phyloP scores from a whole-genome alignment of 2,888 invertebrate species.

The Acanthosepion esculentum region DNA sequence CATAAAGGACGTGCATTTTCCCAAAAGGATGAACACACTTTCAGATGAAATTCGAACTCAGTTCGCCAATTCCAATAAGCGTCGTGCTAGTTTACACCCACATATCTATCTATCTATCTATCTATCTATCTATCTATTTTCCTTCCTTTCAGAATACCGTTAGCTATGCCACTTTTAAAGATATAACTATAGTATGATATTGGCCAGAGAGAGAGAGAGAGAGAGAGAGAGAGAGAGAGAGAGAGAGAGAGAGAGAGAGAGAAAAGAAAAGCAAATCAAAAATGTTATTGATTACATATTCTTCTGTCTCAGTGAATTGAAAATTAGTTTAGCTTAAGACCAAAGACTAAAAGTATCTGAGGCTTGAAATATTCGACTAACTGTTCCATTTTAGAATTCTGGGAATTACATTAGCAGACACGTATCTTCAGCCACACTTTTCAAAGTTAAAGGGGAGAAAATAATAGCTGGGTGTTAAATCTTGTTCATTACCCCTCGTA shows the following conservation, averaged over 20 bases:
- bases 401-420: not conserved
- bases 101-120: no score
- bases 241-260: no score
- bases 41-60: no score
- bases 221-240: no score
- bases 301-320: not conserved
- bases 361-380: not conserved
- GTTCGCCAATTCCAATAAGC: no score
- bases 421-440: not conserved
- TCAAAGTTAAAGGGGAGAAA: not conserved
- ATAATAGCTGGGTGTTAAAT: not conserved
- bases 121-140: no score
- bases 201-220: not conserved
- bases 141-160: not conserved
- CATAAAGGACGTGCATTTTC: no score
- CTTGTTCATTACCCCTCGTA: not conserved
- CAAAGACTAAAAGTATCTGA: not conserved
- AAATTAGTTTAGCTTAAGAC: not conserved
- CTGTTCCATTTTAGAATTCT: not conserved
- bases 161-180: not conserved
- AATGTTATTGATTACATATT: not conserved
- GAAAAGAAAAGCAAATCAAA: no score
- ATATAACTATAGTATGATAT: not conserved
- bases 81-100: no score
- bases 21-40: no score